Base-by-base conservation (phyloP, 2,113 vertebrate genomes). In the Ascaphus truei region DNA sequence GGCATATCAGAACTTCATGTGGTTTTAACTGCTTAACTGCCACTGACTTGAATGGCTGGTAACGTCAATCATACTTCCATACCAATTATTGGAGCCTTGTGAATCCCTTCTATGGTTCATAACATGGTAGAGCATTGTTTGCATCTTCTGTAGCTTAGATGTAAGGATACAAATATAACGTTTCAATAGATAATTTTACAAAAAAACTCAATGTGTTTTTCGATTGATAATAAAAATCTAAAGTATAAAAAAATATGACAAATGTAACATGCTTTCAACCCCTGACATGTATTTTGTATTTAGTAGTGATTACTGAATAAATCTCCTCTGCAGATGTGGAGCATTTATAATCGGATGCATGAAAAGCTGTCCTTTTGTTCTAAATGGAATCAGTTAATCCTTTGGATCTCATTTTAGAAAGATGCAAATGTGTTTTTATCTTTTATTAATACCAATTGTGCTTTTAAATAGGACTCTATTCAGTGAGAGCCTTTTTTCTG, bases 321-420 rank as follows among this genome's bases (percentile, higher is more conserved):
- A 71, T 61, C 57, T 58, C 12, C 64, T 68, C 31, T 61, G 67
- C 57, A 52, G 45, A 71, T 61, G 45, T 39, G 34, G 45, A 71
- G 34, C 67, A 61, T 50, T 41, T 61, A 61, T 71, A 71, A 71
- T 61, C 34, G 27, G 48, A 59, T 52, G 27, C 57, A 61, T 23
- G 67, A 61, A 55, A 59, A 61, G 33, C 57, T 61, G 45, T 52
- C 45, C 47, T 61, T 60, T 71, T 71, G 57, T 71, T 71, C 43
- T 52, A 61, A 71, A 37, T 61, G 45, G 48, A 61, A 61, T 71
- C 67, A 30, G 31, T 61, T 71, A 71, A 71, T 71, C 67, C 67
- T 48, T 61, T 61, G 56, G 67, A 71, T 71, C 57, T 61, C 45
- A 36, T 71, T 50, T 51, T 29, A 39, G 51, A 61, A 52, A 52